phyloP scores from a whole-genome alignment of 2,113 vertebrate genomes.

The Percopsis transmontana region DNA sequence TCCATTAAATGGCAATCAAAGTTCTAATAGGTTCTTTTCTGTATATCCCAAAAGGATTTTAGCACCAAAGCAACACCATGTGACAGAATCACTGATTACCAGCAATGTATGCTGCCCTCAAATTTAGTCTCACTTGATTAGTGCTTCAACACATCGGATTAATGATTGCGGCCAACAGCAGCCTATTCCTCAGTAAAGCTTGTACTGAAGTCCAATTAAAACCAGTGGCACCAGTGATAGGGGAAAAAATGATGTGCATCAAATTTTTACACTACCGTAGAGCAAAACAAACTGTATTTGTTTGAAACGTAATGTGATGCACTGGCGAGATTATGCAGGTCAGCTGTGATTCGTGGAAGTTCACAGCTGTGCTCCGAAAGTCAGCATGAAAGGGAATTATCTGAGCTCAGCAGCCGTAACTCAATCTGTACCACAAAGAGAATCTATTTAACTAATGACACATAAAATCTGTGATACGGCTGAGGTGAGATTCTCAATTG shows the following conservation, averaged over 20 bases:
- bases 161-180: conserved; percentile 40
- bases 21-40: not conserved
- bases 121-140: conserved; percentile 53
- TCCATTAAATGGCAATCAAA: conserved; percentile 1
- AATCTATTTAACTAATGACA: conserved; percentile 7
- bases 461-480: not conserved
- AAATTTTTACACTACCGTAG: conserved; percentile 2
- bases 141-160: conserved; percentile 28
- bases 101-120: conserved; percentile 55
- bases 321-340: not conserved
- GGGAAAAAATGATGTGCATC: conserved; percentile 19
- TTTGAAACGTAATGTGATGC: conserved; percentile 9
- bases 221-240: not conserved
- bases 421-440: conserved; percentile 13
- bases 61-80: conserved; percentile 2
- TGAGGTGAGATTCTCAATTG: not conserved
- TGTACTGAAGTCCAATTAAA: conserved; percentile 48
- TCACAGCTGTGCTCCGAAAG: not conserved
- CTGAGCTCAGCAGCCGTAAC: not conserved
- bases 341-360: not conserved
- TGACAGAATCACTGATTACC: conserved; percentile 20
- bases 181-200: conserved; percentile 26
- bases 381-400: not conserved
- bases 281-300: conserved; percentile 3
- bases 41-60: not conserved